Evolutionary conservation across 2,888 invertebrate species (phyloP), one percentile per base, ranked within the genome.

Genomic region (Griposia aprilina): DNA sequence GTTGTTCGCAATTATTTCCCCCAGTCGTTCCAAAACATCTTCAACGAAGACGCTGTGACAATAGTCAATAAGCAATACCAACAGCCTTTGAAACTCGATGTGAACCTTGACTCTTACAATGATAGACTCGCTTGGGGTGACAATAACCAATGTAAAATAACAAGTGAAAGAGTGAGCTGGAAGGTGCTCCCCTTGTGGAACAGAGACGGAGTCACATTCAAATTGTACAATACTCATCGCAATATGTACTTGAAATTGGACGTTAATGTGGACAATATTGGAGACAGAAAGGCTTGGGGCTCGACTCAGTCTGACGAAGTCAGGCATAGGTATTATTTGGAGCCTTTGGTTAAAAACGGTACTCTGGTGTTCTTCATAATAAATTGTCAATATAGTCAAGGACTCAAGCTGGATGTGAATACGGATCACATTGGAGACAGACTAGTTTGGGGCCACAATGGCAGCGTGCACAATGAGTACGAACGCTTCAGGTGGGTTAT

Each of bases 191-290:
- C 93, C 0, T 59, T 88, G 20, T 89, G 87, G 87, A 79, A 82
- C 7, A 75, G 83, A 52, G 76, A 87, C 30, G 77, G 74, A 15
- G 72, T 92, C 15, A 80, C 74, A 6, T 93, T 92, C 70, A 90
- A 90, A 80, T 83, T 93, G 36, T 72, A 81, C 26, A 91, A 91
- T 50, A 71, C 74, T 7, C 81, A 90, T 59, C 75, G 80, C 36
- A 78, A 74, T 23, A 87, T 90, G 85, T 91, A 86, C 71, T 84
- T 93, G n/a, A 92, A 90, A 66, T 80, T 93, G 13, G 90, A 87
- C 30, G 82, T 52, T 0, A 82, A 76, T 20, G 79, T 63, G 4
- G 88, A 88, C 48, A 63, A 52, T 1, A 66, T 76, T 1, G 88
- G 90, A 8, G 89, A 91, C 45, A 88, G 91, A 57, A 71, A 85